Conservation (phyloP, 2,888 invertebrate genomes). For the Oligia latruncula region DNA sequence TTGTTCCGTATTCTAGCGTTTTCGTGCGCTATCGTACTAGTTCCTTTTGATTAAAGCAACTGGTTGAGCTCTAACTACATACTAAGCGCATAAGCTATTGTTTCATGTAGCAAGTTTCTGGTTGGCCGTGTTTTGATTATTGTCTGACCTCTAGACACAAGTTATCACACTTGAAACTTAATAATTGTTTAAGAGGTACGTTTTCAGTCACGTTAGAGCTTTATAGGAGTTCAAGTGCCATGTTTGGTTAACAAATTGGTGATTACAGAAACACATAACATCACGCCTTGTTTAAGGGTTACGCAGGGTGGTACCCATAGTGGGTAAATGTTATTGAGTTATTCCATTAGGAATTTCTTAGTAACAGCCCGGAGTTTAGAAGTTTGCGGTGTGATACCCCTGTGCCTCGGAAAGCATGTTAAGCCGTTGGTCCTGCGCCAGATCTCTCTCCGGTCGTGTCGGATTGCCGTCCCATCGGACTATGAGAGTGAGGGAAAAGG, state of each 20-base stretch:
- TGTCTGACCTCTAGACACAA: constrained; percentile 7
- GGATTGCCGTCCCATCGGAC: too few relatives aligned
- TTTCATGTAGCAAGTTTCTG: constrained; percentile 38
- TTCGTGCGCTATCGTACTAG: constrained; percentile 30
- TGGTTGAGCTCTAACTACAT: constrained; percentile 33
- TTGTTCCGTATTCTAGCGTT: constrained; percentile 41
- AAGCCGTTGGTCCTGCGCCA: too few relatives aligned
- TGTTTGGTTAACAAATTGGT: neutral
- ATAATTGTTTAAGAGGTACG: neutral
- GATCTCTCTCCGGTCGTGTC: too few relatives aligned
- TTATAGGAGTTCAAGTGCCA: neutral
- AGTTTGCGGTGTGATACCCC: too few relatives aligned
- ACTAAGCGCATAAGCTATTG: constrained; percentile 42
- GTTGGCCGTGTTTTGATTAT: constrained; percentile 35
- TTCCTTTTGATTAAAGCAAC: constrained; percentile 59
- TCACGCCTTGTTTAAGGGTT: neutral
- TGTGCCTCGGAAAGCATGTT: too few relatives aligned
- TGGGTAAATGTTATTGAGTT: too few relatives aligned
- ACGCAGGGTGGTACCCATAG: neutral
- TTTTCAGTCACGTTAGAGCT: neutral
- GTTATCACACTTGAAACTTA: neutral
- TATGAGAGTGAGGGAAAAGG: too few relatives aligned
- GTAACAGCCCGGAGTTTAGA: too few relatives aligned
- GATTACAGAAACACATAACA: neutral
- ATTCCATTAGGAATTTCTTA: too few relatives aligned